These are phyloP conservation scores for Scaptodrosophila lebanonensis DNA, from an alignment of 1,140 invertebrate species.

Conservation along the genomic window DNA sequence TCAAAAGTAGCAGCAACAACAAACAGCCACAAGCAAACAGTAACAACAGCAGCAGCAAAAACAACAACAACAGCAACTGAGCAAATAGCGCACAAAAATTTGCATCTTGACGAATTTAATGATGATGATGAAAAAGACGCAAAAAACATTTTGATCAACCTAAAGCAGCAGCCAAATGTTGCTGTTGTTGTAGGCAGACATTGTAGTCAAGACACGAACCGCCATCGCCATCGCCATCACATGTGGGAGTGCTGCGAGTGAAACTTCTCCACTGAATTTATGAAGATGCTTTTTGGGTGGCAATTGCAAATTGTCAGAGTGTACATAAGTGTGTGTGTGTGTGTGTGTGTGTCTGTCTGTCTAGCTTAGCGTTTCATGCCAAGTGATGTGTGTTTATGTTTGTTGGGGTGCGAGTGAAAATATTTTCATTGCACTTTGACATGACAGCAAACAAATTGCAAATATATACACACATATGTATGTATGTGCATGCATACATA, in stretches of 20 bases:
- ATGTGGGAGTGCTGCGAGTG: constrained; percentile 63
- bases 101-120: constrained; percentile 75
- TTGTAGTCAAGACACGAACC: constrained; percentile 60
- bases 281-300: constrained; percentile 73
- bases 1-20: constrained; percentile 15
- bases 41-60: background rate
- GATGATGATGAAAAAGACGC: constrained; percentile 68
- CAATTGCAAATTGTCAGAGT: constrained; percentile 69
- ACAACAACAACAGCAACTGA: constrained; percentile 13
- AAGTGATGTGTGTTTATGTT: constrained; percentile 39
- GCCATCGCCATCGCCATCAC: constrained; percentile 47
- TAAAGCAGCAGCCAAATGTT: constrained; percentile 56
- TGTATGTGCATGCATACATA: constrained; percentile 21
- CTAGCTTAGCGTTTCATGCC: constrained; percentile 37
- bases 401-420: constrained; percentile 58
- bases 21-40: too few relatives aligned
- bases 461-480: constrained; percentile 24
- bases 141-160: constrained; percentile 65
- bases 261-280: constrained; percentile 54
- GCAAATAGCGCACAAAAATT: constrained; percentile 46
- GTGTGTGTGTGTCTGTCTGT: constrained; percentile 58
- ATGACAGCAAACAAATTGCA: constrained; percentile 73
- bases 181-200: constrained; percentile 63
- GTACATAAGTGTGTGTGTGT: too few relatives aligned
- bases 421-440: constrained; percentile 74